These are phyloP conservation scores for Pycnomerus fuliginosus DNA, from an alignment of 2,888 invertebrate species.

Conservation along the genomic window DNA sequence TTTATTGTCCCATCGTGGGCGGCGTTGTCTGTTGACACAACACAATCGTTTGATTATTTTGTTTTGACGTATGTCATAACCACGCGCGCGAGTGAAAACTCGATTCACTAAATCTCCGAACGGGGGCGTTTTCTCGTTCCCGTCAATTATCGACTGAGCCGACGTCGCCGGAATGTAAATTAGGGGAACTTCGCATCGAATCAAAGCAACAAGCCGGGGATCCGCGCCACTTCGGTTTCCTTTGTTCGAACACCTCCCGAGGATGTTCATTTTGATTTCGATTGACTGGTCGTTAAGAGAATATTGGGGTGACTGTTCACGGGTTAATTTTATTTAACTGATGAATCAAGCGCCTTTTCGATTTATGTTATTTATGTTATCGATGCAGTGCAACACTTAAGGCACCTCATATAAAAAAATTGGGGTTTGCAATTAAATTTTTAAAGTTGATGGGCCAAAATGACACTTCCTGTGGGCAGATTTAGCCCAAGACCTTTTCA, in stretches of 20 bases:
- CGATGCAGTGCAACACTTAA: no score
- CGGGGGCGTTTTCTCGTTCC: conserved; percentile 19
- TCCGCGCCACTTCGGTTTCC: conserved; percentile 33
- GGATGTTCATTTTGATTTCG: conserved; percentile 41
- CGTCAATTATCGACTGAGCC: conserved; percentile 42
- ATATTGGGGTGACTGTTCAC: no score
- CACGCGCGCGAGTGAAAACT: no score
- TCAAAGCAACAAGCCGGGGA: conserved; percentile 46
- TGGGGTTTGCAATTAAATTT: no score
- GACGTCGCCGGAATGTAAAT: conserved; percentile 44
- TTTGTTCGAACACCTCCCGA: conserved; percentile 24
- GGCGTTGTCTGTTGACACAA: conserved; percentile 15
- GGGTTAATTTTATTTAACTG: no score
- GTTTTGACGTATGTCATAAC: conserved; percentile 23
- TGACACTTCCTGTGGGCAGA: no score
- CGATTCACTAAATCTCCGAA: no score
- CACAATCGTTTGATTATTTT: conserved; percentile 23
- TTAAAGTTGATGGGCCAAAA: no score
- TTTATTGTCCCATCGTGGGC: conserved; percentile 14
- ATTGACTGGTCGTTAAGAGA: conserved; percentile 41
- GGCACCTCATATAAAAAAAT: no score
- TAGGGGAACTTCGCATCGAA: conserved; percentile 43
- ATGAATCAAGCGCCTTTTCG: no score
- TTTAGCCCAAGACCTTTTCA: no score
- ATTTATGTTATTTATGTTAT: no score